A percentile compares a stretch with the other conserved stretches of the same genome.
Conservation (phyloP, 2,113 vertebrate genomes). For the Oryzias celebensis region DNA sequence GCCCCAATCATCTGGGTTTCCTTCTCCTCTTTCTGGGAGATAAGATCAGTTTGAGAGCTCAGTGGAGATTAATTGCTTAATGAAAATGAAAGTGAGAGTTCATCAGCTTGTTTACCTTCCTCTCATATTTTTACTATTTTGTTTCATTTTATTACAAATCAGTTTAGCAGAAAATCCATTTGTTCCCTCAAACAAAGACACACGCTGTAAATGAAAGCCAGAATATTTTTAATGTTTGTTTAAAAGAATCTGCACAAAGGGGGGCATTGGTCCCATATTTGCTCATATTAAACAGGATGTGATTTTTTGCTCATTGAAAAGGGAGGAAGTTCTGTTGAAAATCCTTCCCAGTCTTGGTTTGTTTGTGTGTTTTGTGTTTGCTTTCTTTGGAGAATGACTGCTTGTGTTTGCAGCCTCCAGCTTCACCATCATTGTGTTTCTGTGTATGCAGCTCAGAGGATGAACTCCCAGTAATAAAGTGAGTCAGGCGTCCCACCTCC, state of each 20-base stretch:
- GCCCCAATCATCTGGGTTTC: conserved; percentile 35
- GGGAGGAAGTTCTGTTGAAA: conserved; percentile 14
- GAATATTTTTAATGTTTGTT: background rate
- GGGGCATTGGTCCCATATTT: background rate
- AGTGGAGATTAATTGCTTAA: conserved; percentile 16
- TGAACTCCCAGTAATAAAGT: conserved; percentile 11
- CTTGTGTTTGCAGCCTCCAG: conserved; percentile 12
- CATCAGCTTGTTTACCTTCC: conserved; percentile 3
- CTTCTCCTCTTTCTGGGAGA: conserved; percentile 38
- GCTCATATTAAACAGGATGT: background rate
- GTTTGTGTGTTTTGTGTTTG: conserved; percentile 14
- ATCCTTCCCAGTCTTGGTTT: conserved; percentile 2
- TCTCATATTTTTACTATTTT: conserved; percentile 7
- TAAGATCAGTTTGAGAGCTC: conserved; percentile 29
- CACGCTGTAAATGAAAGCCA: conserved; percentile 16
- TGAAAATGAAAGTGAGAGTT: conserved; percentile 19
- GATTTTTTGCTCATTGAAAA: conserved; percentile 24
- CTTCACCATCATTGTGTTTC: conserved; percentile 14
- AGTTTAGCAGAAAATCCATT: background rate
- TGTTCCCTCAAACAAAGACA: background rate
- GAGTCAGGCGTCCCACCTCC: conserved; percentile 10
- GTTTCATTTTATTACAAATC: conserved; percentile 22
- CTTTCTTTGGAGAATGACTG: conserved; percentile 32
- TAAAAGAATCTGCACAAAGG: background rate
- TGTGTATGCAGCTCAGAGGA: background rate